Base-by-base conservation (phyloP, 2,888 invertebrate genomes). In the Rhorus exstirpatorius region DNA sequence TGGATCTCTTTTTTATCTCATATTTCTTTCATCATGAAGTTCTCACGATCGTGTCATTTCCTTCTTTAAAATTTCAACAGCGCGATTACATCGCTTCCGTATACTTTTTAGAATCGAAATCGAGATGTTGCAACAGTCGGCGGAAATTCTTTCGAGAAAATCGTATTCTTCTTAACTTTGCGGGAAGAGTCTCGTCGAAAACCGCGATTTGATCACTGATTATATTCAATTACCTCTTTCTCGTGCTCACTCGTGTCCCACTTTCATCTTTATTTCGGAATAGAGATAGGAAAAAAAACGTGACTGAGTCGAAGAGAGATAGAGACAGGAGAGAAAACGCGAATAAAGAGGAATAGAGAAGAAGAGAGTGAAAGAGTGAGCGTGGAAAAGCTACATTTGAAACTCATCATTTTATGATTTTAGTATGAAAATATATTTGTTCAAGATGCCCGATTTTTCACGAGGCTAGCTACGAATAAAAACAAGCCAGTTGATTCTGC, bases 141-240 rank as follows among this genome's bases (percentile, higher is more conserved):
- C 35, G 68, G 74, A 55, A 44, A 70, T 70, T 46, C 24, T 55
- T 70, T 68, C 63, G n/a, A 51, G 58, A 65, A 76, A 76, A 81
- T 65, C 60, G 55, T 58, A 81, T 70, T 76, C 65, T 65, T 63
- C 35, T 21, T 44, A 60, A 70, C 53, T 21, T 41, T 53, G 31
- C 58, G 31, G n/a, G 58, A 44, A 12, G 44, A 76, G 38, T 38
- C 41, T 4, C 35, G 21, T 44, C 44, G 75, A 75, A 53, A 80
- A 63, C 63, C 70, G 70, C 63, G 68, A 80, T 80, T 80, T 70
- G 74, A 74, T 55, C 68, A 75, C 75, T 80, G 75, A 80, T 80
- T 80, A 75, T 75, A 80, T 80, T 80, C 70, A 79, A 79, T 79
- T 79, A 79, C 67, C 53, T 53, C 75, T 55, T 61, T 63, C 53